Percentiles rank a stretch among this genome's conserved stretches.
phyloP scores from a whole-genome alignment of 1,140 invertebrate genomes.

The Dryas iulia region DNA sequence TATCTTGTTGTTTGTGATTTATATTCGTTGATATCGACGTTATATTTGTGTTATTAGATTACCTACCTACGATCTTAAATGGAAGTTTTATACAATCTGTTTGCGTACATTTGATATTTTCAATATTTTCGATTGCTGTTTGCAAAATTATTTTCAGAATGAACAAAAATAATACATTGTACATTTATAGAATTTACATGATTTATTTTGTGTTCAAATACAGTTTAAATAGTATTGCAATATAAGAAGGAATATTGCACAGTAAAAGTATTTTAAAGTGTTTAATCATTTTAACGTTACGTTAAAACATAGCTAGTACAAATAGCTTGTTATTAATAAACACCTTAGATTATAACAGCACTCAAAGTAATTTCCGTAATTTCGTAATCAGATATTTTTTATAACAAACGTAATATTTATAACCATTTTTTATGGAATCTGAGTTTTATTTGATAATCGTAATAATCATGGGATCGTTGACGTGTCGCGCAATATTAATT shows the following conservation, averaged over 20 bases:
- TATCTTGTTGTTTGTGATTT: slow-evolving; percentile 41
- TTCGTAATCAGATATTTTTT: too few relatives aligned
- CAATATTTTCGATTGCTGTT: background rate
- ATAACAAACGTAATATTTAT: background rate
- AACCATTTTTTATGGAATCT: slow-evolving; percentile 5
- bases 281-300: too few relatives aligned
- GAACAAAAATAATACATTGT: background rate
- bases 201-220: background rate
- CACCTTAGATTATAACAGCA: background rate
- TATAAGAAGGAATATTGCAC: background rate
- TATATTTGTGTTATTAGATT: slow-evolving; percentile 33
- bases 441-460: slow-evolving; percentile 33
- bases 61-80: background rate
- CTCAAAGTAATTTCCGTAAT: too few relatives aligned
- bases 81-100: background rate
- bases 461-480: slow-evolving; percentile 31
- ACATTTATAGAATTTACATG: background rate
- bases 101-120: background rate
- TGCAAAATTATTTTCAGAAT: background rate
- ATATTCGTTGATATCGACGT: slow-evolving; percentile 37
- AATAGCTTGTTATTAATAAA: background rate
- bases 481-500: slow-evolving; percentile 55
- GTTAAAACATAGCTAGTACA: background rate
- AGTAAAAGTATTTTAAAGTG: too few relatives aligned
- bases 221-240: background rate